Evolutionary conservation across 92 coral and sea anemone genomes (phyloP), one percentile per base, ranked within the genome.

Genomic region (Porites rus): DNA sequence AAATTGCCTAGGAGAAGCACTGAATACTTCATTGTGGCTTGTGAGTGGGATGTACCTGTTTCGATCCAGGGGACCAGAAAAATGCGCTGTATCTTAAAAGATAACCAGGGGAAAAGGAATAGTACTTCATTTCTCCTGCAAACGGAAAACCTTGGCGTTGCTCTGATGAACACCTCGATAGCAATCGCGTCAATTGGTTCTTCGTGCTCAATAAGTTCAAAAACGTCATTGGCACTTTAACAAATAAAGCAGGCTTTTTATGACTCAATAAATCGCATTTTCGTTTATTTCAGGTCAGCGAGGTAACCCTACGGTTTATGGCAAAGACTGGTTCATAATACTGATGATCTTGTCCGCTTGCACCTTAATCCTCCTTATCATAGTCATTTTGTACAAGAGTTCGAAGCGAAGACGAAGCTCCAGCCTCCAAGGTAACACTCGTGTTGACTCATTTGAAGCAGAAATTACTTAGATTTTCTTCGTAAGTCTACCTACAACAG

Each of bases 301-400:
- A 31, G 90, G 72, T 16, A 62, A 80, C 52, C 60, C 92, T 9
- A 84, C 92, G 17, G 53, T 92, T 63, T 90, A 92, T 62, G 25
- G 51, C 60, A 76, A 95, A 1, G 90, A 93, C 7, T 94, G 98
- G 98, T 94, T 94, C 74, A 94, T 94, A 8, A 80, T 87, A 25
- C 79, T 94, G 51, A 72, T 94, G 10, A 91, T 87, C 13, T 81
- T 92, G 25, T 87, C 89, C 52, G 82, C 88, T 52, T 38, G 89
- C 19, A 88, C 93, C 4, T 58, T 94, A 13, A 67, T 94, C 65
- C 81, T 90, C 28, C 53, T 94, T 17, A 64, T 92, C 31, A 87
- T 92, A 59, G 85, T 87, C 51, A 72, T 94, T 31, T 50, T 92
- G 82, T 86, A 80, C 70, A 80, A 69, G 10, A 85, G 84, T 31